Conservation (phyloP, 2,113 vertebrate species). For the Ceratotherium simum region DNA sequence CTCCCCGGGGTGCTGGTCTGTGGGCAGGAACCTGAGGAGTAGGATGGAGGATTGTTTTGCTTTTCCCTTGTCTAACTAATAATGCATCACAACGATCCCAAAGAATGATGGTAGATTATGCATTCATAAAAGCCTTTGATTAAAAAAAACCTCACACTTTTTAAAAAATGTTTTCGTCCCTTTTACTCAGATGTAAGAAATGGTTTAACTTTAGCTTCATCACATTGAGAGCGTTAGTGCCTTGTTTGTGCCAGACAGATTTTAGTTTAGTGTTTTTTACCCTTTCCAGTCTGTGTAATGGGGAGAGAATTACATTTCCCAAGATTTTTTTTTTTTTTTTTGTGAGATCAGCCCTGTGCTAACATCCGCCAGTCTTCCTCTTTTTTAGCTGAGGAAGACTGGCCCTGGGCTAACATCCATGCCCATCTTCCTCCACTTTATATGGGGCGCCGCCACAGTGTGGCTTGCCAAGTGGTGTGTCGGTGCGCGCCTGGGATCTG, state of each 20-base stretch:
- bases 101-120: slow-evolving; percentile 59
- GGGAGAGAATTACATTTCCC: slow-evolving; percentile 22
- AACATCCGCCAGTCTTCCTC: no score
- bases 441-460: no score
- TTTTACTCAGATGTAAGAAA: slow-evolving; percentile 30
- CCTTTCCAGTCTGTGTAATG: not conserved
- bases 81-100: slow-evolving; percentile 43
- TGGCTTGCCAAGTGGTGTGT: no score
- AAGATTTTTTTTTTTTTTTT: not conserved
- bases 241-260: slow-evolving; percentile 44
- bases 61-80: slow-evolving; percentile 65
- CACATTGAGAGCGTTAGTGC: slow-evolving; percentile 55
- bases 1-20: slow-evolving; percentile 5
- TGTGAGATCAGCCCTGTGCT: no score
- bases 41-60: slow-evolving; percentile 52
- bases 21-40: slow-evolving; percentile 47
- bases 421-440: no score
- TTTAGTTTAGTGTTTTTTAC: slow-evolving; percentile 49
- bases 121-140: slow-evolving; percentile 69
- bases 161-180: slow-evolving; percentile 50
- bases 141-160: not conserved
- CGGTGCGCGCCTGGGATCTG: no score
- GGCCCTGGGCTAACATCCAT: no score
- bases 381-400: no score
- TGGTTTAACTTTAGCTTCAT: slow-evolving; percentile 53